Evolutionary conservation across 2,797 vertebrate species (phyloP).

Genomic region (Aphelocoma californica): DNA sequence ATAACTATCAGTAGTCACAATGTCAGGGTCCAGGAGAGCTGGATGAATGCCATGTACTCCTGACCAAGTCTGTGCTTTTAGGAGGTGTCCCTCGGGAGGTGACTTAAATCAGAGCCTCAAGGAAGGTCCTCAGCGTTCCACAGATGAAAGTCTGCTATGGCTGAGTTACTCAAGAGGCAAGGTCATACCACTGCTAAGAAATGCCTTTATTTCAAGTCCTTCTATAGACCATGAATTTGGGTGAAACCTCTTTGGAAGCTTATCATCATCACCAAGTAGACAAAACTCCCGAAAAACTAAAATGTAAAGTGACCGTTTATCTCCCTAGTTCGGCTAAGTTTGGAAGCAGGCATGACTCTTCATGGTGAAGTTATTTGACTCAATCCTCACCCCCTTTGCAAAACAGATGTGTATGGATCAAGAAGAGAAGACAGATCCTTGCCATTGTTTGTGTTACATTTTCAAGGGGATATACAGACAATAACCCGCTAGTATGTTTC

Average conservation of each 20-base stretch:
- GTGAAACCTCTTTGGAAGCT: not conserved
- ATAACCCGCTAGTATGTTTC: not conserved
- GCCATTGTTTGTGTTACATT: not conserved
- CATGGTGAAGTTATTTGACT: not conserved
- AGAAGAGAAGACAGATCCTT: not conserved
- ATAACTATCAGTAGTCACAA: not conserved
- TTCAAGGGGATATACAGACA: not conserved
- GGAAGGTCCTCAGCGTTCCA: not conserved
- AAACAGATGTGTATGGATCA: not conserved
- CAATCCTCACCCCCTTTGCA: not conserved
- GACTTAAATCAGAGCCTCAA: not conserved
- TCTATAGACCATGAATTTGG: not conserved
- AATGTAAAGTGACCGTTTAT: not conserved
- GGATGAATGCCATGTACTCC: not conserved
- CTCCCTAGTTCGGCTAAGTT: not conserved
- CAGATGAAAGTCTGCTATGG: not conserved
- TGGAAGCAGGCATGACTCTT: not conserved
- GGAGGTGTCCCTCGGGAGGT: not conserved
- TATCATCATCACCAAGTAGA: not conserved
- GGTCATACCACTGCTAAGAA: not conserved
- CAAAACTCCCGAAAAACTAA: not conserved
- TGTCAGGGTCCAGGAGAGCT: not conserved
- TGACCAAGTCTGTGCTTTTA: not conserved
- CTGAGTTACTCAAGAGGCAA: not conserved
- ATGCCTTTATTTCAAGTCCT: not conserved